Evolutionary conservation across 2,113 vertebrate genomes (phyloP).

Genomic region (Pithys albifrons): DNA sequence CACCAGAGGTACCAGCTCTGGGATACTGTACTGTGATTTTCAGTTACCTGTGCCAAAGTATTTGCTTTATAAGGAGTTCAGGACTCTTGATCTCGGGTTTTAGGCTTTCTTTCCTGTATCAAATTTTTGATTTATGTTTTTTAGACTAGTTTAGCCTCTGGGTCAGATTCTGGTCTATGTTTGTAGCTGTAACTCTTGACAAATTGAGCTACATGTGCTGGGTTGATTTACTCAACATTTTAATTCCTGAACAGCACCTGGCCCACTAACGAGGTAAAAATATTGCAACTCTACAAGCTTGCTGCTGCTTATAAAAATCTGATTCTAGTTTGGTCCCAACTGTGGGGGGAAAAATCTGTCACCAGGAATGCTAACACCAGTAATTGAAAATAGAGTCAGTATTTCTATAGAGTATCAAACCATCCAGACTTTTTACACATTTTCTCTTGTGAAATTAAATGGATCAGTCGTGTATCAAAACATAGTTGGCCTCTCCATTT

Average conservation of each 20-base stretch:
- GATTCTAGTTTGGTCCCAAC: constrained; percentile 14
- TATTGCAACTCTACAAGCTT: background rate
- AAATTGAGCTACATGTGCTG: background rate
- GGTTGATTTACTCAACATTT: background rate
- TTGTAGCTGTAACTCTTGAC: background rate
- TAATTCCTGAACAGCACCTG: background rate
- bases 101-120: background rate
- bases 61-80: background rate
- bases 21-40: background rate
- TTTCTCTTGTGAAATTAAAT: constrained; percentile 27
- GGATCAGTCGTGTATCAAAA: background rate
- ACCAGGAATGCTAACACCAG: background rate
- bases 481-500: constrained; percentile 53
- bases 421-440: background rate
- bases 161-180: background rate
- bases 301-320: constrained; percentile 35
- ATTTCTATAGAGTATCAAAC: constrained; percentile 62
- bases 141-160: background rate
- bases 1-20: background rate
- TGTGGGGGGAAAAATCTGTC: background rate
- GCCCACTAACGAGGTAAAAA: constrained; percentile 4
- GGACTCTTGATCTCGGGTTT: background rate
- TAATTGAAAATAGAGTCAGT: constrained; percentile 61
- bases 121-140: background rate
- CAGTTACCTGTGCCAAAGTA: background rate